Conservation (phyloP, 2,888 invertebrate genomes). For the Ephialtes manifestator region DNA sequence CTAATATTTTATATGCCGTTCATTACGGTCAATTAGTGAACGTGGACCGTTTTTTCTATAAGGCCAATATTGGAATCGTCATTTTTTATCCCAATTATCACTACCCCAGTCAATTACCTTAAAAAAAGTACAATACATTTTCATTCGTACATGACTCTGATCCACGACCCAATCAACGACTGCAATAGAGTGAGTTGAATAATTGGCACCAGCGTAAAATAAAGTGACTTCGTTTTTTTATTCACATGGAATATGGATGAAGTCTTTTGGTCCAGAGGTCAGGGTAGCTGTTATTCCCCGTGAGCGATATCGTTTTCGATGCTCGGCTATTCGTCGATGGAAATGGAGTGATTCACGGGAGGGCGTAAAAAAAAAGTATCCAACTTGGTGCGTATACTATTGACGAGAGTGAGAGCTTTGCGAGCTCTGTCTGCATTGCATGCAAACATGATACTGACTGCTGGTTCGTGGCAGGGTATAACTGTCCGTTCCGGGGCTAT, state of each 20-base stretch:
- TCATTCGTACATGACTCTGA: too few relatives aligned
- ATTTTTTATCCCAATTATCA: too few relatives aligned
- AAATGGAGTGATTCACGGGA: slow-evolving; percentile 39
- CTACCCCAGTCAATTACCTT: too few relatives aligned
- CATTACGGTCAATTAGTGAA: too few relatives aligned
- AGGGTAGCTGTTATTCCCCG: slow-evolving; percentile 13
- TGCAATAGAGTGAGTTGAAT: neutral
- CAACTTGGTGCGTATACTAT: slow-evolving; percentile 17
- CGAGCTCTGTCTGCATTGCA: slow-evolving; percentile 16
- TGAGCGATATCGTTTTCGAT: slow-evolving; percentile 40
- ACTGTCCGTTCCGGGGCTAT: slow-evolving; percentile 11
- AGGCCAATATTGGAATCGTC: too few relatives aligned
- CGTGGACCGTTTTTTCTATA: too few relatives aligned
- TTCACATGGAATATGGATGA: neutral
- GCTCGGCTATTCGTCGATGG: slow-evolving; percentile 38
- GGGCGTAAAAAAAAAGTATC: slow-evolving; percentile 21
- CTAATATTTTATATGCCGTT: too few relatives aligned
- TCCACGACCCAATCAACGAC: too few relatives aligned
- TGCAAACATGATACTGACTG: slow-evolving; percentile 16
- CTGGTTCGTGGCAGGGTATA: slow-evolving; percentile 16
- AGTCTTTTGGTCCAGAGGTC: neutral
- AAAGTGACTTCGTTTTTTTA: neutral
- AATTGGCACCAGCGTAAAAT: neutral
- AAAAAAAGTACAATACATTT: neutral
- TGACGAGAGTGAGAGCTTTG: slow-evolving; percentile 21